A percentile compares a stretch with the other conserved stretches of the same genome.
These are phyloP conservation scores for Cebus imitator DNA, from an alignment of 2,113 vertebrate species.

Conservation along the genomic window DNA sequence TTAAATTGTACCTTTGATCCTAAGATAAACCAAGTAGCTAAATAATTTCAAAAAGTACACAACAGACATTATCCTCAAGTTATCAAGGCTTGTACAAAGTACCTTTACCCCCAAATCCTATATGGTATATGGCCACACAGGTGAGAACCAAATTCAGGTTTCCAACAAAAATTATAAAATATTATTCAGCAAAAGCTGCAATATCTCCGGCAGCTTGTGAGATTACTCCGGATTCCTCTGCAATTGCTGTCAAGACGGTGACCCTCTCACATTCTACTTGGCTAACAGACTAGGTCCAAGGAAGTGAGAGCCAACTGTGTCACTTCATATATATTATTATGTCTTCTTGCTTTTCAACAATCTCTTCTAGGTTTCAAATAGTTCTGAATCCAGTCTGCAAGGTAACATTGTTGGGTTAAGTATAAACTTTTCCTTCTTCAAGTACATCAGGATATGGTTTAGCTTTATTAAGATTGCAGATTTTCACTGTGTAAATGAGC, in stretches of 20 bases:
- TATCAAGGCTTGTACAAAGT: neutral
- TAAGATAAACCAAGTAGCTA: neutral
- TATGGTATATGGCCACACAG: neutral
- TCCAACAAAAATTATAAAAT: neutral
- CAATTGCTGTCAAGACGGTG: neutral
- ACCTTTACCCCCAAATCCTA: neutral
- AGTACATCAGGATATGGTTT: too few species aligned
- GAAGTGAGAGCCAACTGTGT: constrained; percentile 89
- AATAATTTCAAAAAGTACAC: constrained; percentile 38
- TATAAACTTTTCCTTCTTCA: too few species aligned
- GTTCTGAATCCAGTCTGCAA: constrained; percentile 81
- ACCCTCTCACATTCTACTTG: constrained; percentile 74
- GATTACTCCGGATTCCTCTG: neutral
- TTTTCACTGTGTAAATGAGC: too few species aligned
- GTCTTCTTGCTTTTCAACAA: constrained; percentile 97
- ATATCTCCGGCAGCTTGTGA: neutral
- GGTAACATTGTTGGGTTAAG: too few species aligned
- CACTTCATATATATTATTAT: constrained; percentile 93
- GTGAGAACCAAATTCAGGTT: constrained; percentile 7
- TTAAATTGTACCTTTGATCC: neutral
- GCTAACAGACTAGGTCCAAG: constrained; percentile 73
- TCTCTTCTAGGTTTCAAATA: constrained; percentile 90
- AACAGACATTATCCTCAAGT: neutral
- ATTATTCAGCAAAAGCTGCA: neutral
- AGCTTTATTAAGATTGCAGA: too few species aligned